These are phyloP conservation scores for Limosa lapponica DNA, from an alignment of 2,797 vertebrate species.

Conservation along the genomic window DNA sequence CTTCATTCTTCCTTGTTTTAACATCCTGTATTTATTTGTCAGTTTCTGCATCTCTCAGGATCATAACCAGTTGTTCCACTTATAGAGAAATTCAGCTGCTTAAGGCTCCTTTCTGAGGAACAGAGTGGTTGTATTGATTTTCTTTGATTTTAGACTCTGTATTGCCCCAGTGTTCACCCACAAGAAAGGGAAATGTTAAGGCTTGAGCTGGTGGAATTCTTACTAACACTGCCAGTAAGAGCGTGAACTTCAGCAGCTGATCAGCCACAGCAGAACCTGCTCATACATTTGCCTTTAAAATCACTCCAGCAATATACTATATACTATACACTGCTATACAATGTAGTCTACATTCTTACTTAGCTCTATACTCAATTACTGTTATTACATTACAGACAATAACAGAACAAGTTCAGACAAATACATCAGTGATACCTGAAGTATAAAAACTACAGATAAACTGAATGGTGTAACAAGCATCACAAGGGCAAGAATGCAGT, in stretches of 20 bases:
- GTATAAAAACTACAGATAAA: not conserved
- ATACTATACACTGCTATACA: not conserved
- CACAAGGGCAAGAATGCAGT: not conserved
- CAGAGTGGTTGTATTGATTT: not conserved
- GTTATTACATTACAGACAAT: not conserved
- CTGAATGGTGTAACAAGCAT: not conserved
- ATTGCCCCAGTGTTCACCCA: not conserved
- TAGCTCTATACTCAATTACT: not conserved
- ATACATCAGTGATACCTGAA: not conserved
- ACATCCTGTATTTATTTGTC: not conserved
- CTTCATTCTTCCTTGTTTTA: not conserved
- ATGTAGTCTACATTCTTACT: not conserved
- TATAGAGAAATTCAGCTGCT: not conserved
- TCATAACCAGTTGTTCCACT: not conserved
- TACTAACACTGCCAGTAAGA: not conserved
- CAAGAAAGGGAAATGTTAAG: not conserved
- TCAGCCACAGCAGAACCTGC: not conserved
- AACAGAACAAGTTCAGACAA: not conserved
- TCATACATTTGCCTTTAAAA: not conserved
- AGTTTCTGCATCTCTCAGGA: not conserved
- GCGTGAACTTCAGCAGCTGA: rapidly evolving
- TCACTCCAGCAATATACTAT: not conserved
- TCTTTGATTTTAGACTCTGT: not conserved
- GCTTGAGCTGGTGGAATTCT: not conserved
- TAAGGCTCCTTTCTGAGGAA: not conserved